Percentiles rank a stretch among this genome's conserved stretches.
Conservation (phyloP, 2,797 vertebrate species). For the Periparus ater region DNA sequence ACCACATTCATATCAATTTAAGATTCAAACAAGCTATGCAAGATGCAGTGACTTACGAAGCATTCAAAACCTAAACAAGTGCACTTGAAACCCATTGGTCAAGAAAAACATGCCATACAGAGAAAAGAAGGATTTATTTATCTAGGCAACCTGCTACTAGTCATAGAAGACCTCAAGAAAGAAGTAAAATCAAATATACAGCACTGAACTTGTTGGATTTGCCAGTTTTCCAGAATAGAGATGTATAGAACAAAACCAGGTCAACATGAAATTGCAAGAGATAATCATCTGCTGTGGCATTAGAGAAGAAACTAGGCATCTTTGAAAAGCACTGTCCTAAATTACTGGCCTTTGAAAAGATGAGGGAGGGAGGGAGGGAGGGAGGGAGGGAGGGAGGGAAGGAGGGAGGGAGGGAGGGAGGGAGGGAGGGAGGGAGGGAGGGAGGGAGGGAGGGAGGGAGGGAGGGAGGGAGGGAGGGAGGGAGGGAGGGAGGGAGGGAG, state of each 20-base stretch:
- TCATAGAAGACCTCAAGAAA: not conserved
- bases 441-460: rapidly evolving
- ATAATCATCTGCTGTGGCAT: not conserved
- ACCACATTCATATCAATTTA: not conserved
- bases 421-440: rapidly evolving
- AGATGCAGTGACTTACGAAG: not conserved
- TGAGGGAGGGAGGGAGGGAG: not conserved
- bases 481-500: rapidly evolving
- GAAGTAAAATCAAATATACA: not conserved
- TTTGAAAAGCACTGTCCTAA: not conserved
- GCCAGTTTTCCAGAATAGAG: not conserved
- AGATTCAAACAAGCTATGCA: not conserved
- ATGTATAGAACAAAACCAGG: not conserved
- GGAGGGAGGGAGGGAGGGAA: rapidly evolving
- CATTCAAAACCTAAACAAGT: not conserved
- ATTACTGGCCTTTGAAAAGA: not conserved
- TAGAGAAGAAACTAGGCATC: not conserved
- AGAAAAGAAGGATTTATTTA: not conserved
- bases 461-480: rapidly evolving
- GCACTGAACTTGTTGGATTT: not conserved
- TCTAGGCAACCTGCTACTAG: not conserved
- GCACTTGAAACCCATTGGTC: not conserved
- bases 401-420: rapidly evolving
- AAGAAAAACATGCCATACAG: not conserved
- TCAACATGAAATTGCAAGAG: not conserved